phyloP scores from a whole-genome alignment of 2,888 invertebrate species.

The Hirtodrosophila trivittata region DNA sequence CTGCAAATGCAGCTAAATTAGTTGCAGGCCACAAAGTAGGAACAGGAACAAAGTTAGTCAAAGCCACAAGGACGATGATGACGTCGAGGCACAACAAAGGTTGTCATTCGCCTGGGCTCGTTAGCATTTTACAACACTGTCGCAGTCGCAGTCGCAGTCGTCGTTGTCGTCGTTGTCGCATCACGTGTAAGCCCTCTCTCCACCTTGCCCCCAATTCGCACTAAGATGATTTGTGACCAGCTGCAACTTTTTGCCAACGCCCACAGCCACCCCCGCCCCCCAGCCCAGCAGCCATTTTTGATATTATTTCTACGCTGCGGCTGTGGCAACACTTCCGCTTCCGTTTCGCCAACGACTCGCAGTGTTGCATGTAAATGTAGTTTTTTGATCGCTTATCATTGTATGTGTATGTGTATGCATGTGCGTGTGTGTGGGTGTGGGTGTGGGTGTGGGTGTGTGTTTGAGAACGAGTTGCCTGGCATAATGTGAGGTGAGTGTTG shows the following conservation, averaged over 20 bases:
- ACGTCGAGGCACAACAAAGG: conserved; percentile 58
- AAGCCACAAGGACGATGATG: conserved; percentile 31
- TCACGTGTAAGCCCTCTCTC: conserved; percentile 26
- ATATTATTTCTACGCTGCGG: conserved; percentile 71
- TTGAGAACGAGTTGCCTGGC: conserved; percentile 10
- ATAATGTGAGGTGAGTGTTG: conserved; percentile 65
- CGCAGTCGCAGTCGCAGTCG: conserved; percentile 47
- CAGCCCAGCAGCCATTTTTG: conserved; percentile 75
- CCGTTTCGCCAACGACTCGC: conserved; percentile 58
- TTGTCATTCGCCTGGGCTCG: conserved; percentile 66
- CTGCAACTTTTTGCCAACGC: conserved; percentile 73
- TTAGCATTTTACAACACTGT: conserved; percentile 77
- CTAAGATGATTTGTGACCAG: conserved; percentile 76
- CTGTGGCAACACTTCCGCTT: conserved; percentile 69
- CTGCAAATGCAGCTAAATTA: conserved; percentile 67
- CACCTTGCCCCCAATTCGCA: not conserved
- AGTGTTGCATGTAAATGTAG: conserved; percentile 75
- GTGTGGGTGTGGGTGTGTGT: conserved; percentile 7
- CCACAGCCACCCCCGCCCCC: conserved; percentile 20
- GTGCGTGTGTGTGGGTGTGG: conserved; percentile 11
- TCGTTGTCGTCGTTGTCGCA: conserved; percentile 16
- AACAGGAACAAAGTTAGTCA: conserved; percentile 48
- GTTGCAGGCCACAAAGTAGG: conserved; percentile 68
- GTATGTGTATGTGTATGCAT: conserved; percentile 12
- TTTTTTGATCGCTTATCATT: conserved; percentile 71